Conservation (phyloP, 2,113 vertebrate genomes). For the Ibidorhyncha struthersii region DNA sequence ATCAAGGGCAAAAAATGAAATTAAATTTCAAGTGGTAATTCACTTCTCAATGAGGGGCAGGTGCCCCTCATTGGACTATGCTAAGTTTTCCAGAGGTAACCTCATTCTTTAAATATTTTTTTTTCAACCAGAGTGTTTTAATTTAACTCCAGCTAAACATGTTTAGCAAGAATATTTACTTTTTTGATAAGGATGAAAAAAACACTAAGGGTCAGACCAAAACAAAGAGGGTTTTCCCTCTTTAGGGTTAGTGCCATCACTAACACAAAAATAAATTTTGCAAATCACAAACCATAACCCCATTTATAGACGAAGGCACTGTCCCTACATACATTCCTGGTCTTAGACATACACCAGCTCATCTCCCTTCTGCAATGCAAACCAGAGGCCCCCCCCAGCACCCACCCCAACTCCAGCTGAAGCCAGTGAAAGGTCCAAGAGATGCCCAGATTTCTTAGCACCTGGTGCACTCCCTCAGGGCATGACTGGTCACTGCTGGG, state of each 20-base stretch:
- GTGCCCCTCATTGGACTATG: not conserved
- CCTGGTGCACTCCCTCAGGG: accelerated
- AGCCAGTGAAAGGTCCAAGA: not conserved
- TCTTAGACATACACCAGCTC: not conserved
- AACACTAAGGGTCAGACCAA: not conserved
- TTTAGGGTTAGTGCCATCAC: not conserved
- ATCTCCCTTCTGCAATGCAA: not conserved
- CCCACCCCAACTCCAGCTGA: not conserved
- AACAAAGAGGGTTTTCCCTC: not conserved
- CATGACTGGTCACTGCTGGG: not conserved
- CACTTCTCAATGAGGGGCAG: not conserved
- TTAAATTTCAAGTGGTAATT: not conserved
- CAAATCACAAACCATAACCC: not conserved
- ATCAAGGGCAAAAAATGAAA: not conserved
- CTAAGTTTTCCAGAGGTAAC: not conserved
- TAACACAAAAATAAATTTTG: not conserved
- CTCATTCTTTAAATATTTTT: not conserved
- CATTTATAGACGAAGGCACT: not conserved
- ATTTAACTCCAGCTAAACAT: no score
- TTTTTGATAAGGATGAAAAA: not conserved
- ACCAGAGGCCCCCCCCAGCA: not conserved
- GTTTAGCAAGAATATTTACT: not conserved
- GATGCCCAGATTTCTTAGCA: not conserved
- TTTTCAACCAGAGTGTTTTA: not conserved
- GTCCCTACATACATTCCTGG: accelerated